Percentiles rank a stretch among this genome's conserved stretches.
Evolutionary conservation across 2,888 invertebrate species (phyloP).

Genomic region (Epinotia ramella): DNA sequence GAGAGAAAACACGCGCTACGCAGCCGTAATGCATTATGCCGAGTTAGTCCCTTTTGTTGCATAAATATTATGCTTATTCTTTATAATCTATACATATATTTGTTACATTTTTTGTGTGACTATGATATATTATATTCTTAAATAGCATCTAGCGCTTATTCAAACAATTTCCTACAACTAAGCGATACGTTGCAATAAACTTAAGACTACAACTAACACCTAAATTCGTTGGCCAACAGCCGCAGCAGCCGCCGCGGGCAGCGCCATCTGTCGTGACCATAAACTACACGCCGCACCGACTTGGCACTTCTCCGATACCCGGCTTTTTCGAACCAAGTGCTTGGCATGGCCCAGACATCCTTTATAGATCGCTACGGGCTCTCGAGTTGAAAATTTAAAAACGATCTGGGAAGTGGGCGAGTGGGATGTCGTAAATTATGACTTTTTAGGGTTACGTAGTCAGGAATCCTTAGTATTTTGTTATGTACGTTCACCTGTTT

Average conservation of each 20-base stretch:
- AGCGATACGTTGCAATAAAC: not conserved
- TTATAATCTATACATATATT: too few relatives aligned
- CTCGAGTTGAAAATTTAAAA: not conserved
- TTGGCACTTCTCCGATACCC: constrained; percentile 49
- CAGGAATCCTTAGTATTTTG: too few relatives aligned
- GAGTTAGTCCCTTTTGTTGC: too few relatives aligned
- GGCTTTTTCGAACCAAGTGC: constrained; percentile 27
- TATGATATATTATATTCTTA: too few relatives aligned
- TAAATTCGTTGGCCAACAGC: constrained; percentile 37
- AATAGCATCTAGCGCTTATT: too few relatives aligned
- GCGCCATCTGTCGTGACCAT: constrained; percentile 67
- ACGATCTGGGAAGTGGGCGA: not conserved
- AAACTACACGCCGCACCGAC: constrained; percentile 62
- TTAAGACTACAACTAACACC: not conserved
- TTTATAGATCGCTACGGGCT: constrained; percentile 27
- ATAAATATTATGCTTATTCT: too few relatives aligned
- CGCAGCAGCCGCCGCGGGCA: constrained; percentile 49
- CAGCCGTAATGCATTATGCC: too few relatives aligned
- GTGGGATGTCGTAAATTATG: not conserved
- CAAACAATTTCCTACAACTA: not conserved
- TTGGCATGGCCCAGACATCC: constrained; percentile 56
- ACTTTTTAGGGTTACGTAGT: too few relatives aligned
- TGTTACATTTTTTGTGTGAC: too few relatives aligned
- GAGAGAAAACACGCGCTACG: too few relatives aligned
- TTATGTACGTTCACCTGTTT: too few relatives aligned